Evolutionary conservation across 2,797 vertebrate species (phyloP).

Genomic region (Sebastes nivosus): DNA sequence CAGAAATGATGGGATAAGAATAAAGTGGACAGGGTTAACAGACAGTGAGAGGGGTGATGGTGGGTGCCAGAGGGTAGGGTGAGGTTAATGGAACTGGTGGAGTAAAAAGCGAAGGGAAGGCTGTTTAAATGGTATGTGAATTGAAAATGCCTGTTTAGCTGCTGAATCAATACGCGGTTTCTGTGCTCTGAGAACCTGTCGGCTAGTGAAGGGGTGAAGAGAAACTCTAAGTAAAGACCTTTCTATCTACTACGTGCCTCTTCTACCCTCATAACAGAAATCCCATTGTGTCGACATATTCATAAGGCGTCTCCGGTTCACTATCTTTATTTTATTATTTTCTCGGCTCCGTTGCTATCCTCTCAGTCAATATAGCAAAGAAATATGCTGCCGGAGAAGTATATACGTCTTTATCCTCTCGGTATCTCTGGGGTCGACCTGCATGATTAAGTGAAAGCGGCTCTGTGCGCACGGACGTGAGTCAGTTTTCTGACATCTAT

Average conservation of each 20-base stretch:
- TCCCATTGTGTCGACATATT: slow-evolving; percentile 15
- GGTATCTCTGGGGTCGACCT: slow-evolving; percentile 12
- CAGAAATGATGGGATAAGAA: slow-evolving; percentile 69
- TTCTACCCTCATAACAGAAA: slow-evolving; percentile 1
- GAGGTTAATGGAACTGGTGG: slow-evolving; percentile 81
- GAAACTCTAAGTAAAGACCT: slow-evolving; percentile 36
- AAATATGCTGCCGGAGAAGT: not conserved
- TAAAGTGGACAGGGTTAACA: slow-evolving; percentile 55
- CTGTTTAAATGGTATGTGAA: slow-evolving; percentile 71
- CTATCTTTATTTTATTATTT: not conserved
- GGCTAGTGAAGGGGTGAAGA: slow-evolving; percentile 10
- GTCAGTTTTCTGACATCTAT: slow-evolving; percentile 39
- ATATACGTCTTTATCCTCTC: slow-evolving; percentile 2
- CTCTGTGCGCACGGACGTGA: not conserved
- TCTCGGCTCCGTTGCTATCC: not conserved
- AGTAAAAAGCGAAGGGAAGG: slow-evolving; percentile 43
- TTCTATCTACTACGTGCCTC: slow-evolving; percentile 3
- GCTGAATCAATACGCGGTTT: slow-evolving; percentile 67
- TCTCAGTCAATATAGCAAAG: not conserved
- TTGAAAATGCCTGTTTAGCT: slow-evolving; percentile 74
- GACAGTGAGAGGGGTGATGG: slow-evolving; percentile 57
- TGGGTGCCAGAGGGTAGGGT: slow-evolving; percentile 57
- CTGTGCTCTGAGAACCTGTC: slow-evolving; percentile 52
- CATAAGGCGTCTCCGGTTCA: not conserved
- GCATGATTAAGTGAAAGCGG: slow-evolving; percentile 21